Base-by-base conservation (phyloP, 1,140 invertebrate species). In the Asobara japonica region DNA sequence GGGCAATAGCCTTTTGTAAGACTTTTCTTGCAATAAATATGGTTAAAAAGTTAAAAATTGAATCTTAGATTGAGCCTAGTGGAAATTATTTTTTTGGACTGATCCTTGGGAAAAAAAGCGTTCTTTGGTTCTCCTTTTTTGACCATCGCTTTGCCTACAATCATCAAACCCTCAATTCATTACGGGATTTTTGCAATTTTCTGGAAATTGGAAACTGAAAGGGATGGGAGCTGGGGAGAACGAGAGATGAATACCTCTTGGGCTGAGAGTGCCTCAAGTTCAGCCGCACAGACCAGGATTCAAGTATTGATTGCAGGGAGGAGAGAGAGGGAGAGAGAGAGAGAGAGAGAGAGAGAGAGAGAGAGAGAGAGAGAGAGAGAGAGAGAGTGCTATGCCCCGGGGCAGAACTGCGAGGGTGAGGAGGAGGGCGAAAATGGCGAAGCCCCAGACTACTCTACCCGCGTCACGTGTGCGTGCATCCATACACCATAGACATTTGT, bases 301-400 rank as follows among this genome's bases (percentile, higher is more conserved):
- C 82, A 84, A 85, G 84, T 86, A 86, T 86, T 86, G 84, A 86
- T 86, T 86, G 80, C 80, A 81, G 78, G 51, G 69, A 51, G 48
- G 48, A 72, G 77, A 77, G 83, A 76, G 81, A 77, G 75, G 22
- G 25, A 27, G 25, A 56, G 18, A 10, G 7, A 25, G 20, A 22
- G 51, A 18, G 22, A 27, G 20, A 56, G 51, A 56, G 51, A 22
- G 13, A 56, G 8, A 56, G 51, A 45, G 41, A 3, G 41, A 45
- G 6, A 16, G 6, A 45, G 41, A 45, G 41, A n/a, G n/a, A 45
- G 3, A 45, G 6, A 45, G 41, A 81, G 78, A 11, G 66, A 62
- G 38, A 65, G 62, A 76, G 77, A 83, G 74, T 69, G 76, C 78
- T 82, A 41, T 65, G 74, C 75, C 70, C 74, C 77, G 74, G 80